Percentiles rank a stretch among this genome's conserved stretches.
Evolutionary conservation across 1,140 invertebrate species (phyloP).

Genomic region (Aleiodes sp.): DNA sequence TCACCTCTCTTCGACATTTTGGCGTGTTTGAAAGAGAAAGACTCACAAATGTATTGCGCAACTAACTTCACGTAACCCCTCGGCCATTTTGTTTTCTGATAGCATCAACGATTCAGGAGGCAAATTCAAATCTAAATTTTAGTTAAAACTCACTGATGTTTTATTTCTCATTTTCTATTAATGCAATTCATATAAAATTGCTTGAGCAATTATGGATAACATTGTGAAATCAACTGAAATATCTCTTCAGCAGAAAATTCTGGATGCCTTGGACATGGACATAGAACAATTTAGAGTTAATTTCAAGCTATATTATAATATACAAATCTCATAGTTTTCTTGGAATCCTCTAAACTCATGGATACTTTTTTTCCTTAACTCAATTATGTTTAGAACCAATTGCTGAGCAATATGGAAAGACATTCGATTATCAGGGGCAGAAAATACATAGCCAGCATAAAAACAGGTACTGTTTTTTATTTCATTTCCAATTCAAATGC

Average conservation of each 20-base stretch:
- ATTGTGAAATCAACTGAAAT: not conserved
- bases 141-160: not conserved
- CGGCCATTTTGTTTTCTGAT: constrained; percentile 3
- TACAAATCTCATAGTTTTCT: no score
- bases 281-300: not conserved
- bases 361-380: no score
- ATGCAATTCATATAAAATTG: not conserved
- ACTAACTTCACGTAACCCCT: not conserved
- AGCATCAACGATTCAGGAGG: not conserved
- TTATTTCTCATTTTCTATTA: not conserved
- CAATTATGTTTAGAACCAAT: no score
- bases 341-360: no score
- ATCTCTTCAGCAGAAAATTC: not conserved
- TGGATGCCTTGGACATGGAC: not conserved
- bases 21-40: constrained; percentile 52
- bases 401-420: no score
- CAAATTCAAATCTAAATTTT: not conserved
- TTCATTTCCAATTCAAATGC: not conserved
- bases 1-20: constrained; percentile 72
- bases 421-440: no score
- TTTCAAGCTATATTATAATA: not conserved
- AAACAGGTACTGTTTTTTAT: no score
- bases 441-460: no score
- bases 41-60: not conserved
- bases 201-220: not conserved